Conservation (phyloP, 2,113 vertebrate species). For the Erpornis zantholeuca region DNA sequence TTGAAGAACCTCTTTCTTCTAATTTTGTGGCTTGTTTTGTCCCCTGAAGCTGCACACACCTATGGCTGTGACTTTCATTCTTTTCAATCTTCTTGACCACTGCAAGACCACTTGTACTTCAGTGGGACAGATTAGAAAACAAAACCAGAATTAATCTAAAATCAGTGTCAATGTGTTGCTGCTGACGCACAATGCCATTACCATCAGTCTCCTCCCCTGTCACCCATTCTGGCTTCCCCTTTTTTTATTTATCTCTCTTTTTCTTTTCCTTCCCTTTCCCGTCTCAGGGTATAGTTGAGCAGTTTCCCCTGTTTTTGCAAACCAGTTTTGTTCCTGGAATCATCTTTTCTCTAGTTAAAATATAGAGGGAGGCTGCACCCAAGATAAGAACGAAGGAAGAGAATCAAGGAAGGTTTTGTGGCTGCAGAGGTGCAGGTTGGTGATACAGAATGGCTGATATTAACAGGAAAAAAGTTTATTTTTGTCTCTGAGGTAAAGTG, state of each 20-base stretch:
- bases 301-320: conserved; percentile 16
- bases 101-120: not conserved
- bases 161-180: not conserved
- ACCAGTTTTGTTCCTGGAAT: not conserved
- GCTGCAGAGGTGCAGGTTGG: not conserved
- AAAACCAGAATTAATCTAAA: not conserved
- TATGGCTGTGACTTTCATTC: not conserved
- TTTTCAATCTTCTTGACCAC: not conserved
- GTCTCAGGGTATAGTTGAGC: not conserved
- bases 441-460: not conserved
- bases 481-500: not conserved
- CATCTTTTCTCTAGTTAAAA: not conserved
- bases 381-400: not conserved
- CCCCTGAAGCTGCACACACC: not conserved
- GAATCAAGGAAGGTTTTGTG: not conserved
- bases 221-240: not conserved
- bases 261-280: not conserved
- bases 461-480: not conserved
- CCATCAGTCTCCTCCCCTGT: not conserved
- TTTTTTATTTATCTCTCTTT: not conserved
- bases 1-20: not conserved
- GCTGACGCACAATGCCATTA: not conserved
- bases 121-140: not conserved
- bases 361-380: not conserved
- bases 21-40: not conserved